Percentiles rank a stretch among this genome's conserved stretches.
phyloP scores from a whole-genome alignment of 2,113 vertebrate genomes.

The Lepisosteus osseus region DNA sequence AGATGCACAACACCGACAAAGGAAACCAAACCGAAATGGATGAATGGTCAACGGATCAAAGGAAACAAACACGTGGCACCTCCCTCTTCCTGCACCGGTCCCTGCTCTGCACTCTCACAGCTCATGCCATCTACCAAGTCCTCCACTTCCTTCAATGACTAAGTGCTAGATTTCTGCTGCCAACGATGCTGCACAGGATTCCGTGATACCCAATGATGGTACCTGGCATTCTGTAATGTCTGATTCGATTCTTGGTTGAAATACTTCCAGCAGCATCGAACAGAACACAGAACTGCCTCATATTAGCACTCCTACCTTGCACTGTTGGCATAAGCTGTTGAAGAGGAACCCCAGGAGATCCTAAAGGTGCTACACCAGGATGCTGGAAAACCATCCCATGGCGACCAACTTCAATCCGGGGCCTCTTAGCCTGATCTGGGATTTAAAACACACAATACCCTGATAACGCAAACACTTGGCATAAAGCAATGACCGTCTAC shows the following conservation, averaged over 20 bases:
- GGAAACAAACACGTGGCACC: slow-evolving; percentile 52
- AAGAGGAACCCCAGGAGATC: slow-evolving; percentile 91
- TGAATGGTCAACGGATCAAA: not conserved
- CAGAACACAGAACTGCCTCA: slow-evolving; percentile 56
- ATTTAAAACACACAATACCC: slow-evolving; percentile 83
- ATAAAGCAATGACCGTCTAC: slow-evolving; percentile 63
- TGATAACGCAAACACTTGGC: slow-evolving; percentile 72
- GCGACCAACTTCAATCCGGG: slow-evolving; percentile 97
- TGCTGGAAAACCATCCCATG: slow-evolving; percentile 99
- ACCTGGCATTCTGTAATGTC: slow-evolving; percentile 14
- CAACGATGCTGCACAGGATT: not conserved
- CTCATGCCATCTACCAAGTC: slow-evolving; percentile 14
- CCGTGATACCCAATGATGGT: not conserved
- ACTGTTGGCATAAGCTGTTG: slow-evolving; percentile 99
- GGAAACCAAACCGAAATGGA: not conserved
- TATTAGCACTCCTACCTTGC: slow-evolving; percentile 92
- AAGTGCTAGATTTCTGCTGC: not conserved
- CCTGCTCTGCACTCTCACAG: slow-evolving; percentile 7
- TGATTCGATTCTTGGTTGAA: slow-evolving; percentile 25
- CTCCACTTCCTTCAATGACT: not conserved
- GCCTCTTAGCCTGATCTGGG: slow-evolving; percentile 99
- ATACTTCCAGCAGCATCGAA: slow-evolving; percentile 57
- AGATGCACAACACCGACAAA: not conserved
- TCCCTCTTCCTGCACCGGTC: slow-evolving; percentile 42
- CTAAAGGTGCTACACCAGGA: slow-evolving; percentile 86